These are phyloP conservation scores for Hymenopus coronatus DNA, from an alignment of 2,888 invertebrate species.

Conservation along the genomic window DNA sequence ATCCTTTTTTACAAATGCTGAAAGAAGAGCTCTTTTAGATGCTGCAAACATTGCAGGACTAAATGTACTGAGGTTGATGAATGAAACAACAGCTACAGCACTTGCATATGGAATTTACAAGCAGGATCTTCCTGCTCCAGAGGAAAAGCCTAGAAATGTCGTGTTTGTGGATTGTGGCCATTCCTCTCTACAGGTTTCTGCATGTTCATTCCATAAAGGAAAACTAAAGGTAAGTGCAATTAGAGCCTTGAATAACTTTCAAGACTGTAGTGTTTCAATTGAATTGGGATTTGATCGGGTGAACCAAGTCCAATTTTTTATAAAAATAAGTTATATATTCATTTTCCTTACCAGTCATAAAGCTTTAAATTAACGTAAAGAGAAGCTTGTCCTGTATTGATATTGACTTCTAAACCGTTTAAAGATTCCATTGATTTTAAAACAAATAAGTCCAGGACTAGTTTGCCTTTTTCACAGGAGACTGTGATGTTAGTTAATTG, in stretches of 20 bases:
- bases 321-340: too few relatives aligned
- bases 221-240: slow-evolving; percentile 65
- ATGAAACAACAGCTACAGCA: slow-evolving; percentile 96
- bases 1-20: slow-evolving; percentile 91
- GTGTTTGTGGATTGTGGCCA: slow-evolving; percentile 97
- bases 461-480: too few relatives aligned
- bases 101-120: slow-evolving; percentile 98
- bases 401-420: too few relatives aligned
- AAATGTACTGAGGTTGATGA: slow-evolving; percentile 91
- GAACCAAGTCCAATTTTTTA: too few relatives aligned
- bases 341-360: too few relatives aligned
- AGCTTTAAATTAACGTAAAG: too few relatives aligned
- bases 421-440: too few relatives aligned
- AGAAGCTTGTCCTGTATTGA: too few relatives aligned
- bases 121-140: slow-evolving; percentile 86
- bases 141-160: slow-evolving; percentile 87
- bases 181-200: slow-evolving; percentile 83
- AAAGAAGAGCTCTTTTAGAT: slow-evolving; percentile 87
- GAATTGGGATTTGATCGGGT: neutral
- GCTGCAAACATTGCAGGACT: slow-evolving; percentile 90
- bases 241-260: neutral
- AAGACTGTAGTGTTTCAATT: neutral
- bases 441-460: too few relatives aligned
- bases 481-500: too few relatives aligned
- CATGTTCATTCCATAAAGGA: slow-evolving; percentile 92